Percentiles rank a stretch among this genome's conserved stretches.
Conservation (phyloP, 2,113 vertebrate genomes). For the Bos javanicus region DNA sequence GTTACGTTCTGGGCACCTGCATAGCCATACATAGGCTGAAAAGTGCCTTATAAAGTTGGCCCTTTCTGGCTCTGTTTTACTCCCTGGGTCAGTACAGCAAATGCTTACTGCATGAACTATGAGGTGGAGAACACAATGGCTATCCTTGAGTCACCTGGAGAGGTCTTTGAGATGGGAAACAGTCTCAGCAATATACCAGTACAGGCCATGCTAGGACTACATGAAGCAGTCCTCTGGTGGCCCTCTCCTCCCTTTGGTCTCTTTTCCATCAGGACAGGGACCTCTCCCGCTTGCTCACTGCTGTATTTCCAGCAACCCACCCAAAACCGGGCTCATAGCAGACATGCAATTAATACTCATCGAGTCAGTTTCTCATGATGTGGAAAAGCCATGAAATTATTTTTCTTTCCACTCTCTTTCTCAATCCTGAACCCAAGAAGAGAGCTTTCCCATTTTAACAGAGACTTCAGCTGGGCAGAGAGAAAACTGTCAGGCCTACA, state of each 20-base stretch:
- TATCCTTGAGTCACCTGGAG: neutral
- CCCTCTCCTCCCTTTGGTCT: neutral
- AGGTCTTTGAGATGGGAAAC: neutral
- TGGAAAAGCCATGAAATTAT: neutral
- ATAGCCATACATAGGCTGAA: neutral
- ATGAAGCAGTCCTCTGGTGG: rapidly evolving
- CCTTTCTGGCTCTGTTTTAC: neutral
- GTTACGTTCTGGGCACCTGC: neutral
- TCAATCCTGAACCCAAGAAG: neutral
- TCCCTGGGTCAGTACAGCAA: neutral
- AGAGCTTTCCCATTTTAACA: neutral
- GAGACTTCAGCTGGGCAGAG: neutral
- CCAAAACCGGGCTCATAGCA: neutral
- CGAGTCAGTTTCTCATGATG: neutral
- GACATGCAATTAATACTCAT: neutral
- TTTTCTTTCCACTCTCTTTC: neutral
- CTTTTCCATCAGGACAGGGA: neutral
- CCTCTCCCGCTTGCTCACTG: neutral
- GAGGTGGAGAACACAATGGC: neutral
- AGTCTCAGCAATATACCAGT: too few species aligned
- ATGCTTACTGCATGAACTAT: neutral
- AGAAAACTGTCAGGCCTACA: neutral
- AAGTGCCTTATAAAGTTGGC: neutral
- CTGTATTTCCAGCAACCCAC: neutral
- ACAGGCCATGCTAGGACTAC: neutral